phyloP scores from a whole-genome alignment of 2,888 invertebrate species.

The Cheilosia variabilis region DNA sequence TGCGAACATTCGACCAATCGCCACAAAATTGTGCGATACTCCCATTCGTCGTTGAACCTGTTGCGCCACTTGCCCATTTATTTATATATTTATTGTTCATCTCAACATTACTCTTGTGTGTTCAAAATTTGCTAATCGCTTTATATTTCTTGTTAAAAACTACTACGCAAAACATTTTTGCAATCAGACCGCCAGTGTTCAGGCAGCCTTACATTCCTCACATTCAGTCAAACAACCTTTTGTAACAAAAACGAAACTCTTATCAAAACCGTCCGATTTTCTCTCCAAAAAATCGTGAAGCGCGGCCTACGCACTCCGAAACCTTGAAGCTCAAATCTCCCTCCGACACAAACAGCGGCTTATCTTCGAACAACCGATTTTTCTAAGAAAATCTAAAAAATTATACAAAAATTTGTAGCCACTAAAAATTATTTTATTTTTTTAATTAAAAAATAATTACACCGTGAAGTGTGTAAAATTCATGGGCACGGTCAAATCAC shows the following conservation, averaged over 20 bases:
- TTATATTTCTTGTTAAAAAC: too few relatives aligned
- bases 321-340: slow-evolving; percentile 41
- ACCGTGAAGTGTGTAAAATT: slow-evolving; percentile 33
- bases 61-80: too few relatives aligned
- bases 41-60: too few relatives aligned
- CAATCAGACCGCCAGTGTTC: too few relatives aligned
- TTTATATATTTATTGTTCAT: too few relatives aligned
- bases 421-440: not conserved
- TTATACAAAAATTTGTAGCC: slow-evolving; percentile 15
- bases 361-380: slow-evolving; percentile 42
- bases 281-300: not conserved
- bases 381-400: slow-evolving; percentile 16
- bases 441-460: slow-evolving; percentile 35
- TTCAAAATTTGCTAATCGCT: too few relatives aligned
- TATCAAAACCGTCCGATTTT: slow-evolving; percentile 8
- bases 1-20: too few relatives aligned
- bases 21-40: too few relatives aligned
- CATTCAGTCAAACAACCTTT: not conserved
- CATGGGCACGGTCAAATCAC: slow-evolving; percentile 49
- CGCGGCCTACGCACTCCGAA: slow-evolving; percentile 40
- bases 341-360: slow-evolving; percentile 10
- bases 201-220: too few relatives aligned
- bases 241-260: not conserved
- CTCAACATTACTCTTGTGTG: too few relatives aligned
- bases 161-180: too few relatives aligned